A percentile compares a stretch with the other conserved stretches of the same genome.
Evolutionary conservation across 1,140 invertebrate species (phyloP).

Genomic region (Ips typographus): DNA sequence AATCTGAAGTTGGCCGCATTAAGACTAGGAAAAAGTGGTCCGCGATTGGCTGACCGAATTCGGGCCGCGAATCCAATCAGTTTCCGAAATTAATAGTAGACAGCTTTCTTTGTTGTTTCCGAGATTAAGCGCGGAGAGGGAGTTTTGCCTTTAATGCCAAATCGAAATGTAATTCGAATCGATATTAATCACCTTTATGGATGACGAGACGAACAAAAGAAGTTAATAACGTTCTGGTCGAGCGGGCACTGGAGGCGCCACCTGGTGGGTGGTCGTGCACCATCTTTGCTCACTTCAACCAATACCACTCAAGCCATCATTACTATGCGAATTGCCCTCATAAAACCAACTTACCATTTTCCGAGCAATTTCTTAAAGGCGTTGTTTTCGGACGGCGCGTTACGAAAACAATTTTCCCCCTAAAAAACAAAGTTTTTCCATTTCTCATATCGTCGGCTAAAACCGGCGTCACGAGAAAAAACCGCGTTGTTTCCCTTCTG

Average conservation of each 20-base stretch:
- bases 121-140: neutral
- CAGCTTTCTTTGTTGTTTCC: neutral
- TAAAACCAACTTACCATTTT: too few relatives aligned
- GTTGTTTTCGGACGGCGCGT: too few relatives aligned
- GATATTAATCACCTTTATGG: constrained; percentile 33
- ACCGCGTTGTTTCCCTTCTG: too few relatives aligned
- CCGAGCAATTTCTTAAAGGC: too few relatives aligned
- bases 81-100: neutral
- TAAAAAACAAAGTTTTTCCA: too few relatives aligned
- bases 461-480: too few relatives aligned
- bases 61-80: neutral
- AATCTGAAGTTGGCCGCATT: neutral
- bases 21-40: neutral
- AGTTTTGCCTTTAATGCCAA: constrained; percentile 6
- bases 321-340: too few relatives aligned
- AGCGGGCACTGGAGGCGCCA: constrained; percentile 33
- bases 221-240: constrained; percentile 38
- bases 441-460: too few relatives aligned
- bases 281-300: neutral
- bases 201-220: constrained; percentile 36
- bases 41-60: neutral
- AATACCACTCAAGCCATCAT: too few relatives aligned
- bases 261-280: constrained; percentile 35
- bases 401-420: too few relatives aligned
- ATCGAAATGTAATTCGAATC: constrained; percentile 30